phyloP scores from a whole-genome alignment of 1,140 invertebrate species.

The Acromyrmex echinatior region DNA sequence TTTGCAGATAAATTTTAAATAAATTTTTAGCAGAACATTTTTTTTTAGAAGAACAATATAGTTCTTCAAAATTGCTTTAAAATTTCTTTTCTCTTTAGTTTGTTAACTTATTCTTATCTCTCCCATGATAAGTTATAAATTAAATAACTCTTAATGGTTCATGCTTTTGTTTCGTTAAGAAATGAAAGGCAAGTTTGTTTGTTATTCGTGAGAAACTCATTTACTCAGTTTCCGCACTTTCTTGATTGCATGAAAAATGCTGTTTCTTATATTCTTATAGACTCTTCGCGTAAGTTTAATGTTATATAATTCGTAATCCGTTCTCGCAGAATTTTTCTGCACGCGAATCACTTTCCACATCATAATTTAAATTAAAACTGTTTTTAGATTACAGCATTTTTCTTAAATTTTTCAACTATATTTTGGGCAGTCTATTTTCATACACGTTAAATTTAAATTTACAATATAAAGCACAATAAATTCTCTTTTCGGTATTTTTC shows the following conservation, averaged over 20 bases:
- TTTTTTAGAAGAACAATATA: background rate
- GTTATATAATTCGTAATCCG: background rate
- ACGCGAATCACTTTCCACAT: background rate
- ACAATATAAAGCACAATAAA: background rate
- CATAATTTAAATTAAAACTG: background rate
- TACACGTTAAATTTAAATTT: constrained; percentile 5
- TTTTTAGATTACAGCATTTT: background rate
- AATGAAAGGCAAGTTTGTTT: background rate
- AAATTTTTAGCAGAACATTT: background rate
- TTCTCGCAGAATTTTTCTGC: background rate
- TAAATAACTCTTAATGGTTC: background rate
- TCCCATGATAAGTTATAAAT: background rate
- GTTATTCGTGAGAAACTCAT: constrained; percentile 2
- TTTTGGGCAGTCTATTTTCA: background rate
- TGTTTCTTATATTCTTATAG: background rate
- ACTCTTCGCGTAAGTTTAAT: background rate
- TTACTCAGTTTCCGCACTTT: constrained; percentile 27
- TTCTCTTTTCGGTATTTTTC: background rate
- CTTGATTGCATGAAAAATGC: background rate
- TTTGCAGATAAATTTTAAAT: background rate
- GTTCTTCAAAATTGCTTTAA: background rate
- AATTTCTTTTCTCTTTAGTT: background rate
- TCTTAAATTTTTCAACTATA: background rate
- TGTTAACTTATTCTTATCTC: background rate
- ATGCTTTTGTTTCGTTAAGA: background rate